Evolutionary conservation across 2,797 vertebrate species (phyloP).

Genomic region (Orestias chungarensis): DNA sequence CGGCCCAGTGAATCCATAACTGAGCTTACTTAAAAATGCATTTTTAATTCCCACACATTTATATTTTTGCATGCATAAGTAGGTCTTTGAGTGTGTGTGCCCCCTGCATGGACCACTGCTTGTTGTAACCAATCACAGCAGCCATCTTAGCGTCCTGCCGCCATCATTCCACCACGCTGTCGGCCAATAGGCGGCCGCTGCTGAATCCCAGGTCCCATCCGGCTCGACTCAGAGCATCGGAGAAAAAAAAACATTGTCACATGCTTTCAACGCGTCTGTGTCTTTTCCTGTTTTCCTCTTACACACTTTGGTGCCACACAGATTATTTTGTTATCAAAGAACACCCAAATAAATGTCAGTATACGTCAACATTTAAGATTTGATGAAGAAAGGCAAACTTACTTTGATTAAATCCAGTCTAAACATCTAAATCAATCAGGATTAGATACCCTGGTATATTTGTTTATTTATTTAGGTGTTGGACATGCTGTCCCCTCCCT

Average conservation of each 20-base stretch:
- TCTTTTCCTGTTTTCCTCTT: slow-evolving; percentile 4
- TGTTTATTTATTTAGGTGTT: background rate
- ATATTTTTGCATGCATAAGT: slow-evolving; percentile 23
- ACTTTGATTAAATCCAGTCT: background rate
- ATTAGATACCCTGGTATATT: background rate
- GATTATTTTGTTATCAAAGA: background rate
- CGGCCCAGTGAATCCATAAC: background rate
- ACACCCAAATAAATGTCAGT: background rate
- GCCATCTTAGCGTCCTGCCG: slow-evolving; percentile 53
- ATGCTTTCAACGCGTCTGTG: slow-evolving; percentile 29
- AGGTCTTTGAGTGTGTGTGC: slow-evolving; percentile 10
- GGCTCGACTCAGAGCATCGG: slow-evolving; percentile 49
- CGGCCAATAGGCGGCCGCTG: slow-evolving; percentile 68
- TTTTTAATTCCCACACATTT: slow-evolving; percentile 7
- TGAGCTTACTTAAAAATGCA: background rate
- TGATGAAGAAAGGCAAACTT: background rate
- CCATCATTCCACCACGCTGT: slow-evolving; percentile 72
- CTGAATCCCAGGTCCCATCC: slow-evolving; percentile 60
- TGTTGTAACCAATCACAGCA: slow-evolving; percentile 64
- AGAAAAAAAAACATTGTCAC: slow-evolving; percentile 35
- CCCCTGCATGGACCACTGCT: slow-evolving; percentile 16
- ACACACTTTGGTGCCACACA: slow-evolving; percentile 5
- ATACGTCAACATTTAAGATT: background rate
- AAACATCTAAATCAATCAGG: background rate
- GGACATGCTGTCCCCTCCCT: background rate